Base-by-base conservation (phyloP, 2,113 vertebrate genomes). In the Ariopsis seemanni region DNA sequence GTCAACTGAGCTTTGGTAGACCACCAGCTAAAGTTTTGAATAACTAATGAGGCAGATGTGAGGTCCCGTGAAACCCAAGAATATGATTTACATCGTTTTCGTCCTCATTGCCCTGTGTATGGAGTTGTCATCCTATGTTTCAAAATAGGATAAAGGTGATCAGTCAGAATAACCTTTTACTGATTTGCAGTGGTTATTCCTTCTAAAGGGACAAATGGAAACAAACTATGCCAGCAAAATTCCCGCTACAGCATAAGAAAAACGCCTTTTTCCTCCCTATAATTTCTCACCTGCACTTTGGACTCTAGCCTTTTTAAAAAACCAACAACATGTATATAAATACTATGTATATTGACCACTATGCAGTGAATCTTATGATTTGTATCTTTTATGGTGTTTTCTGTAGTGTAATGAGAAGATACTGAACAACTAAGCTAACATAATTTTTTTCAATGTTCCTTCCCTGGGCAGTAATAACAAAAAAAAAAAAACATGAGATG, bases 401-500 rank as follows among this genome's bases (percentile, higher is more conserved):
- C 15, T 57, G 12, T 57, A 57, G n/a, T 78, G 25, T 55, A 5
- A 78, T 15, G 2, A 15, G 25, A 55, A 78, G 22, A 75, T 71
- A 62, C n/a, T 67, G 22, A 78, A 15, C 48, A 65, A 65, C 71
- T 77, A 55, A 65, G 4, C 10, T 55, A 87, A 65, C 4, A 75
- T 86, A 58, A 58, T 63, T 86, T 80, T 81, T n/a, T 18, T 30
- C 25, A 7, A 0, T 57, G 34, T 83, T 74, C 22, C 50, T 65
- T 67, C 14, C 22, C 22, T 52, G 30, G n/a, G 20, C 53, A 27
- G 30, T 83, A 80, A 80, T 87, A 79, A 86, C 57, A 12, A 83
- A 57, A 83, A 74, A 57, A 83, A 74, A 57, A 83, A 74, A 75
- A 86, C 84, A 86, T 90, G 77, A 89, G 82, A 91, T 86, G 88